Conservation (phyloP, 2,888 invertebrate genomes). For the Orchesellides sinensis region DNA sequence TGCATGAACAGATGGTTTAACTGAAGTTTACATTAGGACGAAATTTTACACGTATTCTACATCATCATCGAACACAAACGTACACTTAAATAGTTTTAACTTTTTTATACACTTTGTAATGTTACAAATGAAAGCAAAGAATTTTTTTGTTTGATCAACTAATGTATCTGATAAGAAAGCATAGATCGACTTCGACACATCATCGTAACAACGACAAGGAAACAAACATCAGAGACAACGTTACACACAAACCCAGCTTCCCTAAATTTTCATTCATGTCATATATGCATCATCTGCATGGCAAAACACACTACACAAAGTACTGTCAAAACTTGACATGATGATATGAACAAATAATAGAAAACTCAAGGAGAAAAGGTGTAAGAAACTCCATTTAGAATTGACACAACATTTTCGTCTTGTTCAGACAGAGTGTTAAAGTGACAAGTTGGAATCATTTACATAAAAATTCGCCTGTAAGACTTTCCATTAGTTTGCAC, state of each 20-base stretch:
- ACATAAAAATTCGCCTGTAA: slow-evolving; percentile 37
- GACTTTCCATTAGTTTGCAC: too few relatives aligned
- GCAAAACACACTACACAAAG: slow-evolving; percentile 33
- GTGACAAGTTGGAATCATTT: slow-evolving; percentile 42
- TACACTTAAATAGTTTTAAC: neutral
- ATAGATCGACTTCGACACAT: slow-evolving; percentile 34
- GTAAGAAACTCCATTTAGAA: slow-evolving; percentile 43
- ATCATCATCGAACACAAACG: too few relatives aligned
- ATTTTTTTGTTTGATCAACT: slow-evolving; percentile 44
- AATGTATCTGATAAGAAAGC: slow-evolving; percentile 48
- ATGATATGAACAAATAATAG: slow-evolving; percentile 51
- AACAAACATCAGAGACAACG: slow-evolving; percentile 6
- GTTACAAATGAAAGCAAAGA: slow-evolving; percentile 27
- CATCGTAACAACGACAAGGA: slow-evolving; percentile 30
- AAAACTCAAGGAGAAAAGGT: slow-evolving; percentile 32
- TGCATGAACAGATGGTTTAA: slow-evolving; percentile 31
- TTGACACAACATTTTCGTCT: slow-evolving; percentile 41
- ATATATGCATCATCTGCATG: slow-evolving; percentile 1
- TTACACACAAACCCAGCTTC: slow-evolving; percentile 9
- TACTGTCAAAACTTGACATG: slow-evolving; percentile 56
- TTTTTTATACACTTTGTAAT: slow-evolving; percentile 1
- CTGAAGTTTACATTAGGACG: neutral
- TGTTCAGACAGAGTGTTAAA: neutral
- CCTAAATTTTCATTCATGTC: slow-evolving; percentile 25
- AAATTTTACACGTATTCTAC: neutral